Conservation (phyloP, 2,888 invertebrate species). For the Parascotia fuliginaria region DNA sequence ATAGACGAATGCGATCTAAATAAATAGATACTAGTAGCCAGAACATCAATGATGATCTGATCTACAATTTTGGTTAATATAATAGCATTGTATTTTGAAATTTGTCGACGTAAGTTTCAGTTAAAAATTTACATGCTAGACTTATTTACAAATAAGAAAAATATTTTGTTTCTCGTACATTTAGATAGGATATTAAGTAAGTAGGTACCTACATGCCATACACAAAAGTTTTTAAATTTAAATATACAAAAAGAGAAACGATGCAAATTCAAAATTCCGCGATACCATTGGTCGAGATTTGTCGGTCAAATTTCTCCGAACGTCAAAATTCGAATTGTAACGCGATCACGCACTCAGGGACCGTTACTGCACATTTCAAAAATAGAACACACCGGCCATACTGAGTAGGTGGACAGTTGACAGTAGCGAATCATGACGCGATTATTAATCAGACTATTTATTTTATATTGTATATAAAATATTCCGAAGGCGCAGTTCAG, state of each 20-base stretch:
- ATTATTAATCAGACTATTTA: slow-evolving; percentile 81
- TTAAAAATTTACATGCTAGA: too few species aligned
- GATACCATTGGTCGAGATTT: slow-evolving; percentile 58
- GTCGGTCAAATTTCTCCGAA: slow-evolving; percentile 80
- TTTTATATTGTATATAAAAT: slow-evolving; percentile 78
- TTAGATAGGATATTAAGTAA: too few species aligned
- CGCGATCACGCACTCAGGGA: slow-evolving; percentile 77
- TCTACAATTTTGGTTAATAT: too few species aligned
- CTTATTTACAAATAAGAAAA: too few species aligned
- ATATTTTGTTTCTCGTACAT: too few species aligned
- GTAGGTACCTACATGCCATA: slow-evolving; percentile 40
- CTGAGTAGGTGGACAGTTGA: slow-evolving; percentile 70
- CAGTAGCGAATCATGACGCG: slow-evolving; percentile 75
- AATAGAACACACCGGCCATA: slow-evolving; percentile 84
- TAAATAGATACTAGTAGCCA: too few species aligned
- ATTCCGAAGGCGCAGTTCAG: slow-evolving; percentile 63
- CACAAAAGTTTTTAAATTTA: slow-evolving; percentile 55
- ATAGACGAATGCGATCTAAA: too few species aligned
- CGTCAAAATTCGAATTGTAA: slow-evolving; percentile 79
- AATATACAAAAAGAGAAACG: slow-evolving; percentile 78
- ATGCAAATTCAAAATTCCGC: slow-evolving; percentile 56
- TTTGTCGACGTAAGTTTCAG: too few species aligned
- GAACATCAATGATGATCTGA: too few species aligned
- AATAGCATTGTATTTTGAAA: too few species aligned
- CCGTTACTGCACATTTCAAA: slow-evolving; percentile 85